phyloP scores from a whole-genome alignment of 2,888 invertebrate species.

The Cantharis lateralis region DNA sequence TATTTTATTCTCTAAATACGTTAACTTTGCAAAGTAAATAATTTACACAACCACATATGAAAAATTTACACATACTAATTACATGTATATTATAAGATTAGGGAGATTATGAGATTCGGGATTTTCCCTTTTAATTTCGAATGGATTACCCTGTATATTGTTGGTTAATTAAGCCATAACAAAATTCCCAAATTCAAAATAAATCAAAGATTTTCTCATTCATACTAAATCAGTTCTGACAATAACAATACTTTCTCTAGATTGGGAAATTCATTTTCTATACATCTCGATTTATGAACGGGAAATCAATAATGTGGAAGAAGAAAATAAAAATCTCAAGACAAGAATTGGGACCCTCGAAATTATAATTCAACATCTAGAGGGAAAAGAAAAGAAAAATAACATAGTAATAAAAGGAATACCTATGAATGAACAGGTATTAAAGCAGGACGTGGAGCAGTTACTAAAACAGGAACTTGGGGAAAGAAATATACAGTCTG shows the following conservation, averaged over 20 bases:
- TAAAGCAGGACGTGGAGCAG: too few species aligned
- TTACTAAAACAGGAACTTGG: too few species aligned
- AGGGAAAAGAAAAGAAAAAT: too few species aligned
- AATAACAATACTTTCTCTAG: conserved; percentile 86
- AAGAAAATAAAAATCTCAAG: too few species aligned
- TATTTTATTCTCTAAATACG: background rate
- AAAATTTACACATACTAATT: background rate
- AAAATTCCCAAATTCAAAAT: background rate
- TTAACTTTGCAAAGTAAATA: background rate
- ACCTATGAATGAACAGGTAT: too few species aligned
- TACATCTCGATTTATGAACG: too few species aligned
- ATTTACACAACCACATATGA: background rate
- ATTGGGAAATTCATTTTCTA: conserved; percentile 72
- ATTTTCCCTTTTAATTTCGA: background rate
- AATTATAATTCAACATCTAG: too few species aligned
- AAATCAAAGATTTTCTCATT: background rate
- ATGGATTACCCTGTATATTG: background rate
- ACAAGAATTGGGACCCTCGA: too few species aligned
- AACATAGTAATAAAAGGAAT: too few species aligned
- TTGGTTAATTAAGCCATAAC: background rate
- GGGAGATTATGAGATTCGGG: background rate
- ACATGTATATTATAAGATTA: background rate
- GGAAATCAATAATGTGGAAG: too few species aligned
- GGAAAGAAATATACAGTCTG: too few species aligned
- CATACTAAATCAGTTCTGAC: conserved; percentile 49